phyloP scores from a whole-genome alignment of 2,888 invertebrate genomes.

The Cinara cedri region DNA sequence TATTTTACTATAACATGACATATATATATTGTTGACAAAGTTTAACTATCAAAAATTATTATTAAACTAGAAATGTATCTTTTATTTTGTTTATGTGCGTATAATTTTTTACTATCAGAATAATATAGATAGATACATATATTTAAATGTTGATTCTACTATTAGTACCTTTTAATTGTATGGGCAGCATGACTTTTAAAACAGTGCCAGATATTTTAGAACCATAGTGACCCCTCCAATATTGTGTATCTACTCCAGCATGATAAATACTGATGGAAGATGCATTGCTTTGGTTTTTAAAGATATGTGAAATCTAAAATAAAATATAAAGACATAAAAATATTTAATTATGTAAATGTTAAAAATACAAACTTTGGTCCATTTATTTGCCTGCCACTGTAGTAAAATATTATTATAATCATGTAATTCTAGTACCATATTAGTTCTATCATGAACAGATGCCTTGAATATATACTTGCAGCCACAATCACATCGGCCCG shows the following conservation, averaged over 20 bases:
- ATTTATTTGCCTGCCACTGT: constrained; percentile 42
- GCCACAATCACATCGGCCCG: constrained; percentile 59
- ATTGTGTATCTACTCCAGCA: constrained; percentile 68
- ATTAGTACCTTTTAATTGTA: constrained; percentile 33
- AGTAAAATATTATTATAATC: constrained; percentile 17
- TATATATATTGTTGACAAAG: too few species aligned
- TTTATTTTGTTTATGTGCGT: too few species aligned
- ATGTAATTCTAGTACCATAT: constrained; percentile 28
- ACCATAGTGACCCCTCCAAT: constrained; percentile 73
- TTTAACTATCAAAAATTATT: too few species aligned
- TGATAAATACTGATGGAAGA: constrained; percentile 62
- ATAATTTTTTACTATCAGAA: too few species aligned
- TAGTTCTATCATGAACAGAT: constrained; percentile 42
- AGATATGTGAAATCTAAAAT: constrained; percentile 65
- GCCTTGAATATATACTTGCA: constrained; percentile 55
- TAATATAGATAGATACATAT: too few species aligned
- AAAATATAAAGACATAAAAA: not conserved
- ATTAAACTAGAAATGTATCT: too few species aligned
- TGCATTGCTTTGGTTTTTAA: constrained; percentile 65
- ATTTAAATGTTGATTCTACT: too few species aligned
- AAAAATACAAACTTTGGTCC: constrained; percentile 57
- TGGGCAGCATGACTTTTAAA: constrained; percentile 61
- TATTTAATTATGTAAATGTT: not conserved
- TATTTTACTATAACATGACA: too few species aligned
- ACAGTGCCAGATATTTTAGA: constrained; percentile 71